phyloP scores from a whole-genome alignment of 2,113 vertebrate species.

The Anguilla japonica region DNA sequence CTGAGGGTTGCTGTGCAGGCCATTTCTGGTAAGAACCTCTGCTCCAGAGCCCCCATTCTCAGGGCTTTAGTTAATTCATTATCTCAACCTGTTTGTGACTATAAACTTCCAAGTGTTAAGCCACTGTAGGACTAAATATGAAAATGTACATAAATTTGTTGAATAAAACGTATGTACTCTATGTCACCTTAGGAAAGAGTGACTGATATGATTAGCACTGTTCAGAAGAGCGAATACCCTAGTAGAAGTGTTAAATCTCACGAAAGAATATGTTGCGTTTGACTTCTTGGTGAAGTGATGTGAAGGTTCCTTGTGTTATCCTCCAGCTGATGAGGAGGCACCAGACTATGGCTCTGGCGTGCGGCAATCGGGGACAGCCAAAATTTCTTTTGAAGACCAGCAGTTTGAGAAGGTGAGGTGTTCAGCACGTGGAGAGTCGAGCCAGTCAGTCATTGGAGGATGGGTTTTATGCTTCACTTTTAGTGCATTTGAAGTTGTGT shows the following conservation, averaged over 20 bases:
- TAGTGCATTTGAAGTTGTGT: neutral
- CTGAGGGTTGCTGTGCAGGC: constrained; percentile 94
- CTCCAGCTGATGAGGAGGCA: constrained; percentile 91
- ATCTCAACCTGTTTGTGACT: neutral
- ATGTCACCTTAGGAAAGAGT: neutral
- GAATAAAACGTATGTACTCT: neutral
- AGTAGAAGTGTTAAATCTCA: neutral
- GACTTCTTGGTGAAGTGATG: constrained; percentile 2
- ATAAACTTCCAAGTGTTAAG: neutral
- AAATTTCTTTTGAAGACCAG: constrained; percentile 95
- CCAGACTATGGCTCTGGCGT: constrained; percentile 95
- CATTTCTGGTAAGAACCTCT: constrained; percentile 81
- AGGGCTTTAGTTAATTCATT: neutral
- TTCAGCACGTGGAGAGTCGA: neutral
- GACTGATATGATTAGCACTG: neutral
- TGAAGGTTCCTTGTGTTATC: neutral
- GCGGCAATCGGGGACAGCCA: constrained; percentile 91
- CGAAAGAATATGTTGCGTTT: neutral
- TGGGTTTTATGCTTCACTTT: neutral
- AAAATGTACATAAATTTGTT: neutral
- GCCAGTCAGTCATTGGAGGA: neutral
- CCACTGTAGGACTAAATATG: neutral
- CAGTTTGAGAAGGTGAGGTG: constrained; percentile 91
- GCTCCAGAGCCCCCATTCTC: neutral
- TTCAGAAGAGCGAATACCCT: neutral